These are phyloP conservation scores for Collichthys lucidus DNA, from an alignment of 2,113 vertebrate genomes.

Conservation along the genomic window DNA sequence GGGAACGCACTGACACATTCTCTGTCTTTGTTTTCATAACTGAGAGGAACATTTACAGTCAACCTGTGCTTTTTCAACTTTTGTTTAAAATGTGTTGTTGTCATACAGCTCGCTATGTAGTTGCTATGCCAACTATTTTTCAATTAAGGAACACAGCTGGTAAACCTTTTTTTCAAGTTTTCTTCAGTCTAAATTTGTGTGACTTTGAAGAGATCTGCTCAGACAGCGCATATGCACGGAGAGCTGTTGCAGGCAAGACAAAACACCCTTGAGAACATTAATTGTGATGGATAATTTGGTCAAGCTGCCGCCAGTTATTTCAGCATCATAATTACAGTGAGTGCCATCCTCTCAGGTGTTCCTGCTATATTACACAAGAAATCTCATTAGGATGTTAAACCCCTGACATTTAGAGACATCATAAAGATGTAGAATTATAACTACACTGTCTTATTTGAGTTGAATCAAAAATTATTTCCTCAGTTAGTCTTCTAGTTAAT, in stretches of 20 bases:
- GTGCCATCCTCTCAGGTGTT: slow-evolving; percentile 44
- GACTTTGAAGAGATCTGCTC: slow-evolving; percentile 31
- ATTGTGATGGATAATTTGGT: slow-evolving; percentile 51
- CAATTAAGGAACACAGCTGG: background rate
- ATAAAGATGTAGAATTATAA: slow-evolving; percentile 24
- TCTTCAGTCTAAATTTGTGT: background rate
- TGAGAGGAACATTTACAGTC: slow-evolving; percentile 20
- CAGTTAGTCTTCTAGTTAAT: slow-evolving; percentile 16
- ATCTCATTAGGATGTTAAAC: slow-evolving; percentile 59
- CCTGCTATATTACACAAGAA: slow-evolving; percentile 27
- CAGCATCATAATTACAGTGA: slow-evolving; percentile 44
- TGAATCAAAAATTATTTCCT: slow-evolving; percentile 19
- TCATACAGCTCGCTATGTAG: background rate
- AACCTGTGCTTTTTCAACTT: slow-evolving; percentile 38
- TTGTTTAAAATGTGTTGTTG: slow-evolving; percentile 26
- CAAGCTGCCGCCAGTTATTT: slow-evolving; percentile 30
- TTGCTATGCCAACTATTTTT: slow-evolving; percentile 26
- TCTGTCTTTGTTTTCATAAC: slow-evolving; percentile 46
- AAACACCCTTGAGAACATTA: slow-evolving; percentile 39
- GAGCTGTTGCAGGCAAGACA: slow-evolving; percentile 16
- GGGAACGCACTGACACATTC: slow-evolving; percentile 30
- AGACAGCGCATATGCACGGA: slow-evolving; percentile 10
- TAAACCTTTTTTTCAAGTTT: slow-evolving; percentile 26
- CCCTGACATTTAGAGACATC: slow-evolving; percentile 50
- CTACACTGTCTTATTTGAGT: slow-evolving; percentile 37